Base-by-base conservation (phyloP, 2,888 invertebrate genomes). In the Philhelius pedissequus region DNA sequence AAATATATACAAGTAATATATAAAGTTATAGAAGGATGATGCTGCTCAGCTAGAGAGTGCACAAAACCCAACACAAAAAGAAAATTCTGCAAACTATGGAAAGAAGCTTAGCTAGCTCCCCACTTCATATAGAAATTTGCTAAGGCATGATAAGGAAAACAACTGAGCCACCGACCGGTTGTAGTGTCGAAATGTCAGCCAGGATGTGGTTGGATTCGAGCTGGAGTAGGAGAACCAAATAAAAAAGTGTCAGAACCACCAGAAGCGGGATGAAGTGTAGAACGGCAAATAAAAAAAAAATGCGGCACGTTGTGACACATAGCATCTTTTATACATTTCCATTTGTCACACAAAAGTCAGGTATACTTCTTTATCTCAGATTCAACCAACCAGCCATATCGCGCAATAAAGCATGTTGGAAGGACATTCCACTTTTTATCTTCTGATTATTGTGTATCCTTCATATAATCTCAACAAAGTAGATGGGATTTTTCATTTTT, bases 311-410 rank as follows among this genome's bases (percentile, higher is more conserved):
- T 84, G 71, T 71, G 80, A 84, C 74, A 84, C 64, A 64, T 74
- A 52, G 45, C 38, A 75, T 58, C 60, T 76, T 80, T 75, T 70
- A 66, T 75, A 66, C 68, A 43, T 80, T 86, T 73, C 60, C 76
- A 73, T 86, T 86, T 76, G 71, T 86, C 73, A 80, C 73, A 80
- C 75, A 79, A 83, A 83, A 86, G 86, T 80, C 84, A 84, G 84
- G 80, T 84, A n/a, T n/a, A 80, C 45, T 75, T 40, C 64, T 70
- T 58, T 66, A 56, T 74, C 32, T 35, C 20, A 64, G 35, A 56
- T 60, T 7, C 56, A 56, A 58, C 9, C 56, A 56, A 58, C 22
- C 38, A 45, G 22, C 56, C 38, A 35, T 25, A 15, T 30, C 22
- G 32, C 40, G 40, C 48, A 25, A n/a, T 35, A 13, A 13, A 66